phyloP scores from a whole-genome alignment of 2,113 vertebrate species.

The Antennarius striatus region DNA sequence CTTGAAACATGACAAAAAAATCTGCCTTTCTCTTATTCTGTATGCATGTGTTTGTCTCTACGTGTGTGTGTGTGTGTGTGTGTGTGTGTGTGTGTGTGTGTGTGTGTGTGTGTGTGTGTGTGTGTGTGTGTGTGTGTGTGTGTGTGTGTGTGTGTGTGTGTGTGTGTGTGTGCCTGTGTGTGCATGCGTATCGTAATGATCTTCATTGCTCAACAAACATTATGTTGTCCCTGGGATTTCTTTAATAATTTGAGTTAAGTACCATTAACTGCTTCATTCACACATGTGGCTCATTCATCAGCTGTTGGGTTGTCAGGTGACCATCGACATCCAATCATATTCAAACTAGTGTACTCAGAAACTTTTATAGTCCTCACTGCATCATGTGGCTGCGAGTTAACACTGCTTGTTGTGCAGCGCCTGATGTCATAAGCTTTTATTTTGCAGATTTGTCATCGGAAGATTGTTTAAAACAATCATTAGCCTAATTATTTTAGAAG shows the following conservation, averaged over 20 bases:
- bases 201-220: too few relatives aligned
- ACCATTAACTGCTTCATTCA: constrained; percentile 7
- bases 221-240: too few relatives aligned
- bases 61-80: neutral
- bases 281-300: constrained; percentile 18
- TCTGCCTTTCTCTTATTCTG: constrained; percentile 1
- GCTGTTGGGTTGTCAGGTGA: constrained; percentile 14
- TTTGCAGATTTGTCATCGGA: too few relatives aligned
- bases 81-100: neutral
- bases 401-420: too few relatives aligned
- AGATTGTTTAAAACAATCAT: too few relatives aligned
- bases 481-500: too few relatives aligned
- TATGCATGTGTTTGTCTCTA: constrained; percentile 1
- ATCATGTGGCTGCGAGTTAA: too few relatives aligned
- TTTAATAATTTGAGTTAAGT: too few relatives aligned
- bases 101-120: constrained; percentile 3
- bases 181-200: too few relatives aligned
- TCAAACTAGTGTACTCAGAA: constrained; percentile 5
- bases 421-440: too few relatives aligned
- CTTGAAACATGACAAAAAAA: constrained; percentile 63
- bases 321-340: constrained; percentile 2
- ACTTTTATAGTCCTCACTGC: neutral
- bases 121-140: neutral
- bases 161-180: neutral
- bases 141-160: constrained; percentile 6